Percentiles rank a stretch among this genome's conserved stretches.
These are phyloP conservation scores for Maniola jurtina DNA, from an alignment of 1,140 invertebrate genomes.

Conservation along the genomic window DNA sequence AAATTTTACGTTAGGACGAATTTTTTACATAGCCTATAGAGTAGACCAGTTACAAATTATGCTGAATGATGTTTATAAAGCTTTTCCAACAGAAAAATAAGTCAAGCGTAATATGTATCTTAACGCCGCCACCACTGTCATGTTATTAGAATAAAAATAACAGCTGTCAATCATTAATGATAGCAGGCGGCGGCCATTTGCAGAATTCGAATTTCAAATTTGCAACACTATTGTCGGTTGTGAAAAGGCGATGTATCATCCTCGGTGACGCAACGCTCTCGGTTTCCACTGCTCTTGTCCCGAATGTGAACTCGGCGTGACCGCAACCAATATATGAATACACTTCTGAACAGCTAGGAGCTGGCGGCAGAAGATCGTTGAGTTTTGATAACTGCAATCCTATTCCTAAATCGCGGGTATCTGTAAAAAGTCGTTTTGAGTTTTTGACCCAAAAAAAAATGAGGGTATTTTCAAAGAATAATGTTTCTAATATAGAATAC, in stretches of 20 bases:
- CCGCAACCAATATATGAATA: conserved; percentile 70
- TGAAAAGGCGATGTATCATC: conserved; percentile 62
- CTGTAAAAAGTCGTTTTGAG: too few relatives aligned
- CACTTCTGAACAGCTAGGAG: too few relatives aligned
- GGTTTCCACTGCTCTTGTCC: conserved; percentile 76
- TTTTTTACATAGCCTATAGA: too few relatives aligned
- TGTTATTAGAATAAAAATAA: conserved; percentile 29
- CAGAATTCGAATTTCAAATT: conserved; percentile 41
- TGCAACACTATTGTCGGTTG: conserved; percentile 56
- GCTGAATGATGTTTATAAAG: background rate
- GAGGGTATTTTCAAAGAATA: too few relatives aligned
- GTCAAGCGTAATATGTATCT: background rate
- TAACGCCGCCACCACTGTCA: background rate
- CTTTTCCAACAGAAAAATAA: background rate
- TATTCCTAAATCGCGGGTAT: too few relatives aligned
- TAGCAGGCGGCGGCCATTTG: conserved; percentile 32
- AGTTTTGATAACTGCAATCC: too few relatives aligned
- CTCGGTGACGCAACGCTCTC: conserved; percentile 68
- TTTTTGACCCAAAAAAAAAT: too few relatives aligned
- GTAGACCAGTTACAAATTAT: background rate
- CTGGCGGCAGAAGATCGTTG: too few relatives aligned
- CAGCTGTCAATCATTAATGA: conserved; percentile 24
- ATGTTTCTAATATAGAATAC: too few relatives aligned
- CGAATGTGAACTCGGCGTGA: conserved; percentile 68
- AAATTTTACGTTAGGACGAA: too few relatives aligned